Evolutionary conservation across 2,113 vertebrate species (phyloP).

Genomic region (Archocentrus centrarchus): DNA sequence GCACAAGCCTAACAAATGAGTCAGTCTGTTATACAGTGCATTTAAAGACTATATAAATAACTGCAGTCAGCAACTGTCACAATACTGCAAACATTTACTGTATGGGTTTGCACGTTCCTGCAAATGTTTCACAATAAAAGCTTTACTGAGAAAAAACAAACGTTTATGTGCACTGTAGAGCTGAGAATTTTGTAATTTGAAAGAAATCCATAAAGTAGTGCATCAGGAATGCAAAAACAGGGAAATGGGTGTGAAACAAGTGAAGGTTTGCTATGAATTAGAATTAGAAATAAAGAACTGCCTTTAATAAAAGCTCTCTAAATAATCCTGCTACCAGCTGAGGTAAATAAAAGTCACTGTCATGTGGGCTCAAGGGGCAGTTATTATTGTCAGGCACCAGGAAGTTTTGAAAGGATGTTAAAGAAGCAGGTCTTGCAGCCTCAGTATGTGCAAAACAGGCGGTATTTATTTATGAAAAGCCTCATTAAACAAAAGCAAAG

Average conservation of each 20-base stretch:
- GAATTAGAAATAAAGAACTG: background rate
- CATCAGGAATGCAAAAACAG: background rate
- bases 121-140: background rate
- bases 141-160: background rate
- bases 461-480: background rate
- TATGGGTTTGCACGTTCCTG: background rate
- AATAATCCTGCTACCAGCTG: background rate
- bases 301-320: background rate
- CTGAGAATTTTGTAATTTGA: background rate
- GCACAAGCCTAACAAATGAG: background rate
- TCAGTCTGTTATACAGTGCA: background rate
- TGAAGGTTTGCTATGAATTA: background rate
- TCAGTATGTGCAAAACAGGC: no score
- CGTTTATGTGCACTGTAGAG: background rate
- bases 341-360: background rate
- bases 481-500: background rate
- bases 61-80: background rate
- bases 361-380: background rate
- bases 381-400: background rate
- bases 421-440: background rate
- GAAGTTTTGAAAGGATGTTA: background rate
- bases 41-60: constrained; percentile 1
- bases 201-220: background rate
- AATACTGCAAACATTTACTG: background rate
- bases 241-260: background rate